Evolutionary conservation across 2,113 vertebrate species (phyloP), one percentile per base, ranked within the genome.

Genomic region (Tapirus terrestris): DNA sequence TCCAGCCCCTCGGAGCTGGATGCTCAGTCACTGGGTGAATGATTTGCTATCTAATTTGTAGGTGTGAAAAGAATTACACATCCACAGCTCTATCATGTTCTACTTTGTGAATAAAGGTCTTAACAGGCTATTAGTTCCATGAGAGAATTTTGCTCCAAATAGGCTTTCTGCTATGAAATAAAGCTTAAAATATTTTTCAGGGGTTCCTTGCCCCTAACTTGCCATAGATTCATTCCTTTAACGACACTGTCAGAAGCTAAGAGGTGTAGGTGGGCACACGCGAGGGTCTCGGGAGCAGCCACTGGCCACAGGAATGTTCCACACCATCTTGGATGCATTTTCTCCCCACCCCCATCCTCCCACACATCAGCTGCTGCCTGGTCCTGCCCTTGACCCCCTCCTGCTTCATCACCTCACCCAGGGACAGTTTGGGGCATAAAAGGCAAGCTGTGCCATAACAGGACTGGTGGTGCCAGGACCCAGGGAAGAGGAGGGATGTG

Each of bases 61-160:
- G 53, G 12, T 70, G 67, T 76, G 43, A 8, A 7, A 76, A 70
- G 45, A 82, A 70, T 18, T 1, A 43, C 8, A 79, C 51, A 31
- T 9, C n/a, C 79, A 18, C 0, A 2, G 45, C 39, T 33, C 73
- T 21, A 9, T 21, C 27, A 2, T n/a, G n/a, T 29, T 73, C 73
- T 48, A 33, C 82, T 65, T 39, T 91, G 72, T 58, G 68, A 93
- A 68, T 39, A 83, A 97, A 96, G 43, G 56, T 63, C 81, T 91
- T 68, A 73, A 60, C 60, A 48, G 67, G 45, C 67, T 80, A 16
- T n/a, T 65, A 43, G 72, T 45, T 65, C 67, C 67, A 77, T 2
- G 17, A 85, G 72, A 80, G 53, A 89, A 51, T 23, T 67, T 58
- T 60, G 91, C 61, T 94, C 83, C 90, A 33, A 72, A 65, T 4